A percentile compares a stretch with the other conserved stretches of the same genome.
phyloP scores from a whole-genome alignment of 2,113 vertebrate species.

The Haplochromis burtoni region DNA sequence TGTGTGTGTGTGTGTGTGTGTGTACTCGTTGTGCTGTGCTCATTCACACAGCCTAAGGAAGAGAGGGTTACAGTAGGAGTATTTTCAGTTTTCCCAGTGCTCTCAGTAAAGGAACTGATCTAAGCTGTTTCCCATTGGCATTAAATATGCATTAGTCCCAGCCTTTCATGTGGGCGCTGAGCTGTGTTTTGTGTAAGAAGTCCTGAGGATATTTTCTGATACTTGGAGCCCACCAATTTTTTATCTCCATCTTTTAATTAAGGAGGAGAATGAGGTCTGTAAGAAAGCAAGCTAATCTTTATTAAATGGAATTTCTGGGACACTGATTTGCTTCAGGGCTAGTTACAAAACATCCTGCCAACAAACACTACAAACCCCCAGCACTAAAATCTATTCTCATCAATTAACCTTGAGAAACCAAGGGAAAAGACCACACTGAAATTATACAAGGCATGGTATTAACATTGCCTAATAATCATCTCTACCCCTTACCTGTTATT shows the following conservation, averaged over 20 bases:
- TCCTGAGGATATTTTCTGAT: conserved; percentile 64
- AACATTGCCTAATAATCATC: conserved; percentile 23
- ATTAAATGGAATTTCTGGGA: conserved; percentile 75
- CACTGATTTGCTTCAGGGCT: conserved; percentile 55
- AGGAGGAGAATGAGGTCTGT: conserved; percentile 61
- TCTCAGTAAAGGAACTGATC: conserved; percentile 55
- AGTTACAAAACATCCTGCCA: conserved; percentile 48
- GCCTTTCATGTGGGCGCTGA: conserved; percentile 63
- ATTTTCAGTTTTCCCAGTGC: conserved; percentile 11
- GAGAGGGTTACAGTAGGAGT: conserved; percentile 29
- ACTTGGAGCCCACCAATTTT: conserved; percentile 49
- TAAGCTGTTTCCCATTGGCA: conserved; percentile 54
- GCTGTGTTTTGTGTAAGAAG: conserved; percentile 47
- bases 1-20: neutral
- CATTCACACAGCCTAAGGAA: conserved; percentile 32
- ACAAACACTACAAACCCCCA: conserved; percentile 8
- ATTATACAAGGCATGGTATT: neutral
- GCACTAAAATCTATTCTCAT: conserved; percentile 40
- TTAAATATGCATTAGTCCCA: conserved; percentile 67
- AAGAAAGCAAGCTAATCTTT: conserved; percentile 69
- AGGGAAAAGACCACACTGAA: conserved; percentile 7
- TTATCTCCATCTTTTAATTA: conserved; percentile 72
- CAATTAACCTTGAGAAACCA: conserved; percentile 55
- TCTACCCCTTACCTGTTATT: conserved; percentile 22
- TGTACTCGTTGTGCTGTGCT: neutral